Conservation (phyloP, 2,797 vertebrate species). For the Hafferia zeledoni region DNA sequence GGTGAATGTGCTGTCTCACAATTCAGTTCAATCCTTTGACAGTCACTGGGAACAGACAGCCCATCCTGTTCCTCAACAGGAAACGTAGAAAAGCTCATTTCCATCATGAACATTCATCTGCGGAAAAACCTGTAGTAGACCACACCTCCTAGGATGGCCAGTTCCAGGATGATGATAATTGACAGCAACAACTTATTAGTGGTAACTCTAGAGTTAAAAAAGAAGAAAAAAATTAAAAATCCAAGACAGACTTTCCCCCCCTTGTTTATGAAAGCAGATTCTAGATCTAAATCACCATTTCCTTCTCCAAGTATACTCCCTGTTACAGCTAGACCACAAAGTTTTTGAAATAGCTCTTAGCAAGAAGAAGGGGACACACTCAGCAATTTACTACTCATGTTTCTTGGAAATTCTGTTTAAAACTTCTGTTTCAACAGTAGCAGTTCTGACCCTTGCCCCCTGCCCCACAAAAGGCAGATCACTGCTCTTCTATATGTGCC, state of each 20-base stretch:
- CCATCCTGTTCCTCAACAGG: background rate
- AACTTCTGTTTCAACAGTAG: background rate
- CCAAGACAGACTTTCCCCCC: background rate
- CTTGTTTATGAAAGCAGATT: background rate
- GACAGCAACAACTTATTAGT: conserved; percentile 94
- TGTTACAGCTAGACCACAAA: background rate
- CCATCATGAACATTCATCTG: conserved; percentile 38
- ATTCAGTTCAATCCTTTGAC: background rate
- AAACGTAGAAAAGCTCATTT: background rate
- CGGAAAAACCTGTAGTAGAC: conserved; percentile 95
- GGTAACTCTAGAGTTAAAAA: conserved; percentile 80
- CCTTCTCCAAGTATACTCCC: background rate
- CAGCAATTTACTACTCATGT: background rate
- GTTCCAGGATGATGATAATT: conserved; percentile 91
- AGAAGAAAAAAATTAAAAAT: background rate
- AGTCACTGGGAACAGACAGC: background rate
- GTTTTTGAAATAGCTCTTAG: background rate
- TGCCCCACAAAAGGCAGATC: background rate
- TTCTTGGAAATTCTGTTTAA: background rate
- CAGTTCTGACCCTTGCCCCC: background rate
- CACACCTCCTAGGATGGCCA: conserved; percentile 90
- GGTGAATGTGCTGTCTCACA: background rate
- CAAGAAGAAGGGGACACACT: background rate
- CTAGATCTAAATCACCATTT: background rate
- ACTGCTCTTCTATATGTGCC: background rate